These are phyloP conservation scores for Rostratula benghalensis DNA, from an alignment of 2,113 vertebrate genomes.

Conservation along the genomic window DNA sequence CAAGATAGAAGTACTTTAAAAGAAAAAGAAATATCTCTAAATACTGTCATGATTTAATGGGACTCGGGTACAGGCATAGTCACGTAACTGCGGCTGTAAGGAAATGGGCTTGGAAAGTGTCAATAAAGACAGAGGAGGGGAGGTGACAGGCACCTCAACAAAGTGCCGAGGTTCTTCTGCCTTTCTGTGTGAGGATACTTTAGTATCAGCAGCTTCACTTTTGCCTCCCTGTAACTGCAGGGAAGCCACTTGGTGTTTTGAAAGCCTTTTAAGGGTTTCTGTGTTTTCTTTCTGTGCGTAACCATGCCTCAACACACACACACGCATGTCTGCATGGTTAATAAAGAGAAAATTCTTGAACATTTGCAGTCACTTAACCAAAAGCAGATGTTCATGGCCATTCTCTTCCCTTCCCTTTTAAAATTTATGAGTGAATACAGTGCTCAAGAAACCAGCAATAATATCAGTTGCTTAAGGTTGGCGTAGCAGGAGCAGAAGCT, in stretches of 20 bases:
- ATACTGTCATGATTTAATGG: neutral
- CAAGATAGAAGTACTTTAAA: neutral
- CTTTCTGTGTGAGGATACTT: neutral
- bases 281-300: neutral
- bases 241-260: neutral
- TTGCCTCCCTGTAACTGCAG: neutral
- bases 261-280: neutral
- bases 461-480: neutral
- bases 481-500: neutral
- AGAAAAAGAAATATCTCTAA: neutral
- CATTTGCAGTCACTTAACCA: neutral
- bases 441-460: conserved; percentile 26
- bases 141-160: neutral
- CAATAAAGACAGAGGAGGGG: neutral
- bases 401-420: neutral
- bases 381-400: neutral
- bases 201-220: neutral
- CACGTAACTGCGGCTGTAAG: neutral
- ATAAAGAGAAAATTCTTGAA: neutral
- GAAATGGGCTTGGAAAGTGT: neutral
- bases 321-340: accelerated
- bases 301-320: neutral
- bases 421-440: neutral
- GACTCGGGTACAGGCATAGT: neutral
- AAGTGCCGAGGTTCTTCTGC: neutral